Evolutionary conservation across 2,888 invertebrate species (phyloP).

Genomic region (Clunio marinus): DNA sequence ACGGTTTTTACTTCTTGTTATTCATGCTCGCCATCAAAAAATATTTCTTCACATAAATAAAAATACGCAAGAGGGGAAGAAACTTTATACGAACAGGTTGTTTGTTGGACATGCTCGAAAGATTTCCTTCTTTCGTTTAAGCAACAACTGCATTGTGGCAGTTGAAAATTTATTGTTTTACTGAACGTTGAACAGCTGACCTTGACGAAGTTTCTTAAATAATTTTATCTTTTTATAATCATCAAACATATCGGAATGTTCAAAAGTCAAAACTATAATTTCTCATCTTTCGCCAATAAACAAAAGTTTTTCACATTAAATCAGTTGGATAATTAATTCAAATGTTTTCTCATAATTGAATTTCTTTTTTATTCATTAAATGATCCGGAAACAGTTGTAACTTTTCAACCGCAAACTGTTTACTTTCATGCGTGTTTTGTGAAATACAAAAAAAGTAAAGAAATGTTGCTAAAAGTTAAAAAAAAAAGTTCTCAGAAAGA

Average conservation of each 20-base stretch:
- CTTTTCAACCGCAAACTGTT: background rate
- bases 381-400: background rate
- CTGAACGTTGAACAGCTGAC: constrained; percentile 3
- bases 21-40: background rate
- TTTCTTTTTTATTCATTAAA: too few species aligned
- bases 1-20: too few species aligned
- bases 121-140: constrained; percentile 11
- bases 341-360: too few species aligned
- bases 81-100: constrained; percentile 14
- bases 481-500: too few species aligned
- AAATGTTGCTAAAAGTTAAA: too few species aligned
- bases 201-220: background rate
- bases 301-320: background rate
- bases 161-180: constrained; percentile 7
- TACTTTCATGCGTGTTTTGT: constrained; percentile 14
- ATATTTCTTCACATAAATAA: background rate
- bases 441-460: too few species aligned
- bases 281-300: background rate
- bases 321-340: too few species aligned
- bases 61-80: constrained; percentile 7
- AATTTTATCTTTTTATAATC: too few species aligned
- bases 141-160: constrained; percentile 11
- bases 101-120: constrained; percentile 14
- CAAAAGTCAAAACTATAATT: background rate
- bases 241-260: background rate